Evolutionary conservation across 2,888 invertebrate genomes (phyloP), one percentile per base, ranked within the genome.

Genomic region (Lathronympha strigana): DNA sequence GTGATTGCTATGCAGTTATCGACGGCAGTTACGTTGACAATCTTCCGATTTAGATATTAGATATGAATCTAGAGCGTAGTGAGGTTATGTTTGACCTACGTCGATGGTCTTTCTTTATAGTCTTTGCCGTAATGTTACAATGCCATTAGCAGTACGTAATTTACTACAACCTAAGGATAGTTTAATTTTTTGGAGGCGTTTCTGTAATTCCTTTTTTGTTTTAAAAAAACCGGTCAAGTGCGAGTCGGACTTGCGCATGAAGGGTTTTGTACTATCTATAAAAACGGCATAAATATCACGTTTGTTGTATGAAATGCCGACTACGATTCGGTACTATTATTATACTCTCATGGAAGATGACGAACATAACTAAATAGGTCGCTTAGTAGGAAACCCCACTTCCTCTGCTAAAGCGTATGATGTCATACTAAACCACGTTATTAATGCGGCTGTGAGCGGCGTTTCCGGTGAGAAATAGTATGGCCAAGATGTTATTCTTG

Each of bases 291-390:
- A 33, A 11, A 33, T 33, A 9, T 11, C 6, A 33, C 33, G 11
- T 2, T 33, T 11, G 9, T 33, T n/a, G n/a, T n/a, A n/a, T n/a
- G n/a, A n/a, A n/a, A n/a, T n/a, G n/a, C n/a, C n/a, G n/a, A n/a
- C n/a, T n/a, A n/a, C n/a, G n/a, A n/a, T n/a, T n/a, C 33, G 4
- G 2, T 33, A 28, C 13, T 47, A 45, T 28, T 2, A 4, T 8
- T 9, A 31, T 50, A 28, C 13, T 50, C 50, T 61, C 51, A 40
- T 15, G 28, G 28, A 38, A 47, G 23, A 9, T 25, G 43, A 51
- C 49, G 50, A 61, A 51, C 36, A 19, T 38, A 40, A 40, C 19
- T 40, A 61, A 61, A 51, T 61, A 25, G 61, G 61, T 51, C 43
- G 31, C 17, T 53, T 40, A 17, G 51, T 50, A 50, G 43, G 40